Evolutionary conservation across 2,113 vertebrate genomes (phyloP), one percentile per base, ranked within the genome.

Genomic region (Telmatochromis bifrenatus): DNA sequence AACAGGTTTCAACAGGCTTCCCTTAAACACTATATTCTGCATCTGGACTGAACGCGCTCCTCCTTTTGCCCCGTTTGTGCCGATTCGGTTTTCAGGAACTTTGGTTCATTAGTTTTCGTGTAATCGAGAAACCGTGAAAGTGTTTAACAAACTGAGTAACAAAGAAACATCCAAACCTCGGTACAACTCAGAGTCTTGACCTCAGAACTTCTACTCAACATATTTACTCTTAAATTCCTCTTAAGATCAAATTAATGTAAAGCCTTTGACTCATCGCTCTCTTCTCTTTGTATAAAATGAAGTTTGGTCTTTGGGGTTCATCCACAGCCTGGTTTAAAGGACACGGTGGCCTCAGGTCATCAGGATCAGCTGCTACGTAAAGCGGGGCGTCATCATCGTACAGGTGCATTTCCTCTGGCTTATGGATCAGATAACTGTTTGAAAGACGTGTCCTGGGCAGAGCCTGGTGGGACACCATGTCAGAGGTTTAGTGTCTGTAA

Each of bases 41-140:
- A 33, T 60, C 56, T 2, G 56, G 1, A 60, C 8, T 0, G 0
- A 60, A 60, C 3, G 1, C 1, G 2, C 56, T 31, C 3, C 26
- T 60, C 14, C 8, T 17, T 60, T 58, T 2, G 8, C 55, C 26
- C 13, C 7, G 2, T 60, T 60, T 10, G 49, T 53, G 0, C 9
- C 3, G 9, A n/a, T n/a, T 53, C 49, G 0, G 21, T 55, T 23
- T 55, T 55, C 3, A 0, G 53, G 53, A 23, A 55, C 21, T 26
- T 42, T 42, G 39, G 39, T 42, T 37, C 5, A 19, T 10, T 39
- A 21, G 35, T 68, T 68, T 39, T 21, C 0, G 0, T 14, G 35
- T 8, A 68, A 68, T 68, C 2, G 4, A n/a, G 31, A 21, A 37
- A 68, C 62, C 0, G 62, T 39, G n/a, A 68, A 14, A 68, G 4